These are phyloP conservation scores for Chouioia cunea DNA, from an alignment of 2,888 invertebrate genomes.

Conservation along the genomic window DNA sequence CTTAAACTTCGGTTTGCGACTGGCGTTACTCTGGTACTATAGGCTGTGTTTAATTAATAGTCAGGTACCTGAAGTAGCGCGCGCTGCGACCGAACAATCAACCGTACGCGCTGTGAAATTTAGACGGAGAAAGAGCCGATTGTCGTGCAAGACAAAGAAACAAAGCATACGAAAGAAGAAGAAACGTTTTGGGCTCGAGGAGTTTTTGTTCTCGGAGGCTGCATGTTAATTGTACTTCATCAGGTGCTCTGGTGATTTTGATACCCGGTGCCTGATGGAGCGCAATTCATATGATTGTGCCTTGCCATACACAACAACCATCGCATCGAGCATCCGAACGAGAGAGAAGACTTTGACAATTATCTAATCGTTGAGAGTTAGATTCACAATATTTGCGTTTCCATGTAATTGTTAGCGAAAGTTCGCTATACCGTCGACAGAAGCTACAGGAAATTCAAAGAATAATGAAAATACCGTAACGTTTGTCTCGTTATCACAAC, in stretches of 20 bases:
- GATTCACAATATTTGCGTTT: no score
- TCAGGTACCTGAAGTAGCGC: constrained; percentile 99
- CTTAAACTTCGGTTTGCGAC: constrained; percentile 70
- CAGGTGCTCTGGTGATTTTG: constrained; percentile 95
- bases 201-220: constrained; percentile 72
- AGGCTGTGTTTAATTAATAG: constrained; percentile 78
- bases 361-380: no score
- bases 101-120: background rate
- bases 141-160: background rate
- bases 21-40: constrained; percentile 92
- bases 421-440: no score
- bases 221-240: constrained; percentile 99
- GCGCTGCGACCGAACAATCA: constrained; percentile 78
- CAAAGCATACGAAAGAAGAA: constrained; percentile 22
- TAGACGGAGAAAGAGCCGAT: background rate
- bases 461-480: constrained; percentile 1
- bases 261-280: constrained; percentile 99
- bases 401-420: no score
- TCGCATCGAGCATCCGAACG: background rate
- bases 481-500: background rate
- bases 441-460: constrained; percentile 10
- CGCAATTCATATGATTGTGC: constrained; percentile 90
- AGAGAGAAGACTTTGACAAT: no score
- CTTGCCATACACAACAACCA: constrained; percentile 49
- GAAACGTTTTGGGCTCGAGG: constrained; percentile 9